These are phyloP conservation scores for Eristalis tenax DNA, from an alignment of 2,888 invertebrate genomes.

Conservation along the genomic window DNA sequence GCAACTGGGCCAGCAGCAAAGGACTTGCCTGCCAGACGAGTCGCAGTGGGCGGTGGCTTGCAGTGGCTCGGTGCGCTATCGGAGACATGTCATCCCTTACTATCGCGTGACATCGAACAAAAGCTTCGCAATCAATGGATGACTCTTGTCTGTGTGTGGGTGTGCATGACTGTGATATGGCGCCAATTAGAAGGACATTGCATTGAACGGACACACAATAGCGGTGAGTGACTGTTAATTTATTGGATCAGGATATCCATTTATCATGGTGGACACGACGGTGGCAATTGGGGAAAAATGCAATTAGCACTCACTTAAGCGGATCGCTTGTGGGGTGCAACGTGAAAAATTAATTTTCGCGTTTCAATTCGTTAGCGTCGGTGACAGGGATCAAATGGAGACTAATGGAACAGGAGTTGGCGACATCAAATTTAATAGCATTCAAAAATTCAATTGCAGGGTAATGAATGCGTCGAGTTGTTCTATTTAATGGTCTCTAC, in stretches of 20 bases:
- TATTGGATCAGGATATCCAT: constrained; percentile 67
- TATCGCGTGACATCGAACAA: constrained; percentile 64
- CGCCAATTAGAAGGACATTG: constrained; percentile 60
- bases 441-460: too few relatives aligned
- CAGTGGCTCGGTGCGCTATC: constrained; percentile 29
- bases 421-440: too few relatives aligned
- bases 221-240: constrained; percentile 67
- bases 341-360: constrained; percentile 22
- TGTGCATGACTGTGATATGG: constrained; percentile 35
- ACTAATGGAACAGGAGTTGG: background rate
- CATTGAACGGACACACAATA: constrained; percentile 36
- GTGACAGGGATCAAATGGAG: background rate
- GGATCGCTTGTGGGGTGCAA: constrained; percentile 17
- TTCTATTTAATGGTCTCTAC: too few relatives aligned
- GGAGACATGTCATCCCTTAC: constrained; percentile 63
- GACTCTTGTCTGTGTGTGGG: constrained; percentile 5
- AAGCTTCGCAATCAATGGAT: constrained; percentile 60
- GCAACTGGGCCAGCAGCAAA: constrained; percentile 7
- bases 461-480: too few relatives aligned
- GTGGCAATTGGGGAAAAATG: constrained; percentile 38
- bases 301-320: constrained; percentile 62
- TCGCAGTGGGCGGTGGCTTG: constrained; percentile 1
- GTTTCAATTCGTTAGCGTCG: background rate
- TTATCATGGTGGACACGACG: constrained; percentile 39
- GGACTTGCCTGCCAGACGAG: constrained; percentile 25